Evolutionary conservation across 2,797 vertebrate genomes (phyloP), one percentile per base, ranked within the genome.

Genomic region (Numenius phaeopus): DNA sequence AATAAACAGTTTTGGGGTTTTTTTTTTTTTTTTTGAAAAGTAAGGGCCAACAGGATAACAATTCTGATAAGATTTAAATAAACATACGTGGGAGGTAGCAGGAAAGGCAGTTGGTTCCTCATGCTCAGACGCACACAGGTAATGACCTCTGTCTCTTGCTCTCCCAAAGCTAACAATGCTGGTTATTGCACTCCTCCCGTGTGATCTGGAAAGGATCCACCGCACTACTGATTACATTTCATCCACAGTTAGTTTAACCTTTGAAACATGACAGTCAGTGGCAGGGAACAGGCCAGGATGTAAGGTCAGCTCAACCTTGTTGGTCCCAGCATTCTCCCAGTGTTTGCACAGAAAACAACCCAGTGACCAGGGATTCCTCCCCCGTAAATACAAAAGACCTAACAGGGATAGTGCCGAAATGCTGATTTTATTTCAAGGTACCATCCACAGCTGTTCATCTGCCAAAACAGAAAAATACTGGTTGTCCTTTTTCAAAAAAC

Each of bases 241-340:
- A 93, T 87, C 97, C 94, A 61, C 91, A 96, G 98, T 97, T 98
- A 97, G 97, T 96, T 98, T 98, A 98, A 98, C 97, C 98, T 98
- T 98, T 98, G 98, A 98, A 98, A 98, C 92, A 93, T 88, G 97
- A 94, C 96, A 96, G 87, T 98, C 97, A 95, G 91, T 16, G n/a
- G 96, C 95, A 86, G 61, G 72, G 94, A 97, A 80, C 88, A 97
- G 96, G 96, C 92, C 83, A 96, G 94, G 90, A 97, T 66, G 37
- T 94, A 93, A 98, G 97, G 97, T 98, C 98, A 97, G 59, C 62
- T 91, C 85, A 97, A 96, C 96, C 96, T 97, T 96, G 96, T 32
- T 84, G 94, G 90, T 85, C 84, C 92, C 83, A 87, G 93, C 66
- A 85, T 97, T 97, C 89, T 95, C 81, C 72, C 83, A 85, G 65